Conservation (phyloP, 2,113 vertebrate species). For the Centropus unirufus region DNA sequence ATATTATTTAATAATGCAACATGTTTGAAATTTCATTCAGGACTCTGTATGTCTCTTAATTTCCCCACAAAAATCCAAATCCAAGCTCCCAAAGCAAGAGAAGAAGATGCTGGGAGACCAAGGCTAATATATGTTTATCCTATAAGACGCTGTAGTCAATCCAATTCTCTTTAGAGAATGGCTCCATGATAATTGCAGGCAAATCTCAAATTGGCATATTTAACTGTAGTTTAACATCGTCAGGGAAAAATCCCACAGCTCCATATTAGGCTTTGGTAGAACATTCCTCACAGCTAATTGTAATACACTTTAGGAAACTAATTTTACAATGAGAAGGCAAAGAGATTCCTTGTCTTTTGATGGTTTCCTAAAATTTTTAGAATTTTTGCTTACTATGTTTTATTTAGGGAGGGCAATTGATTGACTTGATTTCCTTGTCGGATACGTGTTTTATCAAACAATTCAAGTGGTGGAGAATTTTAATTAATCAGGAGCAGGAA, state of each 20-base stretch:
- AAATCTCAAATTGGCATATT: slow-evolving; percentile 47
- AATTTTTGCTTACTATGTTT: not conserved
- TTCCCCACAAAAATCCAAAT: too few species aligned
- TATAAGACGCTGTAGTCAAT: not conserved
- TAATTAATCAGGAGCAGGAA: not conserved
- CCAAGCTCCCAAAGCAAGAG: not conserved
- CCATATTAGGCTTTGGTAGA: not conserved
- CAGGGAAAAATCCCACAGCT: not conserved
- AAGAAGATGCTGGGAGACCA: not conserved
- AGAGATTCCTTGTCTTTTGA: not conserved
- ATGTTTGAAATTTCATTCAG: not conserved
- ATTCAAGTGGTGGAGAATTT: not conserved
- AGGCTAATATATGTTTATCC: not conserved
- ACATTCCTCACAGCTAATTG: not conserved
- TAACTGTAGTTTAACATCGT: slow-evolving; percentile 9
- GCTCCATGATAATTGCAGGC: slow-evolving; percentile 23
- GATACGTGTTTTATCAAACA: slow-evolving; percentile 4
- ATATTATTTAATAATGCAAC: not conserved
- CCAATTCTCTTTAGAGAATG: slow-evolving; percentile 27
- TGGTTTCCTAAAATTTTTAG: not conserved
- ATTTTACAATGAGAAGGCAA: not conserved
- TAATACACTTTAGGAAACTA: not conserved
- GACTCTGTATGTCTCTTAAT: not conserved
- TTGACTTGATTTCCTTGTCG: not conserved
- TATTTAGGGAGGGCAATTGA: not conserved